Evolutionary conservation across 2,888 invertebrate species (phyloP).

Genomic region (Chouioia cunea): DNA sequence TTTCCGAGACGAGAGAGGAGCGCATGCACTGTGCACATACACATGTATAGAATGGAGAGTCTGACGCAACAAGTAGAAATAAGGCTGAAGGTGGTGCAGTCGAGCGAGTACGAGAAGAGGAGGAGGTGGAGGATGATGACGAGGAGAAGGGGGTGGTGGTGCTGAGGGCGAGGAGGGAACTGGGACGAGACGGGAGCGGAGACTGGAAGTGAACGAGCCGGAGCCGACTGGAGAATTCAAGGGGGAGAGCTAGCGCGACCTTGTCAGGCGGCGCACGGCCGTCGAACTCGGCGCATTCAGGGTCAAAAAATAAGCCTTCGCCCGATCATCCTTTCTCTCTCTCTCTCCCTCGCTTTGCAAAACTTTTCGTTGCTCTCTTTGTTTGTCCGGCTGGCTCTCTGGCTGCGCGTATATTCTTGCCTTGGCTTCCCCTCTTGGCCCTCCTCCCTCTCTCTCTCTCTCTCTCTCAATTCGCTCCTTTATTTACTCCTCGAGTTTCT

Average conservation of each 20-base stretch:
- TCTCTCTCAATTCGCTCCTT: conserved; percentile 7
- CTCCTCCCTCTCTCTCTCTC: conserved; percentile 4
- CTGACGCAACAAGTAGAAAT: too few species aligned
- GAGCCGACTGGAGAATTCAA: not conserved
- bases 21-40: too few species aligned
- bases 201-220: conserved; percentile 5
- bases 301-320: conserved; percentile 56
- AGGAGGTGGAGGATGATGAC: too few species aligned
- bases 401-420: not conserved
- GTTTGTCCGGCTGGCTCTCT: too few species aligned
- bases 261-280: conserved; percentile 57
- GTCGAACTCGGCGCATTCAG: conserved; percentile 60
- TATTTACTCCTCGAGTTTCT: too few species aligned
- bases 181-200: not conserved
- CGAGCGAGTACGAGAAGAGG: too few species aligned
- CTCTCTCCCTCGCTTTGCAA: not conserved
- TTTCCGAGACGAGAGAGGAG: too few species aligned
- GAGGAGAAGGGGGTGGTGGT: too few species aligned
- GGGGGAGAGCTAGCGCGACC: conserved; percentile 51
- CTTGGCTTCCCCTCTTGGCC: not conserved
- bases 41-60: too few species aligned
- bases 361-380: not conserved
- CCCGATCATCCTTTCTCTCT: conserved; percentile 9
- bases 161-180: too few species aligned
- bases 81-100: too few species aligned